These are phyloP conservation scores for Hirtodrosophila trivittata DNA, from an alignment of 2,888 invertebrate genomes.

Conservation along the genomic window DNA sequence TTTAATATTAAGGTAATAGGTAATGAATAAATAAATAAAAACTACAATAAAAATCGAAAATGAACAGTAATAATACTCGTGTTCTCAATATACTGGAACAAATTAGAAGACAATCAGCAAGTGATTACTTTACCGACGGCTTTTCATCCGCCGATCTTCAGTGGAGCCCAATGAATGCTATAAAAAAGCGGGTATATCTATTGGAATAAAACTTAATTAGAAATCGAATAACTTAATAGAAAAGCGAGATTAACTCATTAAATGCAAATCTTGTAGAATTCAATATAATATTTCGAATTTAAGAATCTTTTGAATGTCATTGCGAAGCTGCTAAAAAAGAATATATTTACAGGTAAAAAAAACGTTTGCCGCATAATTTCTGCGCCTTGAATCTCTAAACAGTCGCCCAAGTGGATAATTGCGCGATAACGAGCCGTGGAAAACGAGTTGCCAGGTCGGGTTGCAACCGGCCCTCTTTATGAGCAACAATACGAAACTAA, in stretches of 20 bases:
- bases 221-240: conserved; percentile 11
- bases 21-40: no score
- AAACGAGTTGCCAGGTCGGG: conserved; percentile 58
- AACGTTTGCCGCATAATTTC: conserved; percentile 35
- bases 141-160: conserved; percentile 17
- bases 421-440: conserved; percentile 70
- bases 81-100: no score
- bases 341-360: conserved; percentile 1
- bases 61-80: no score
- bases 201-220: no score
- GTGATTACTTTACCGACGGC: conserved; percentile 48
- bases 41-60: no score
- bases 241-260: conserved; percentile 48
- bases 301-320: conserved; percentile 34
- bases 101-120: no score
- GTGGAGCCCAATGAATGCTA: no score
- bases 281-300: conserved; percentile 14
- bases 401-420: conserved; percentile 57
- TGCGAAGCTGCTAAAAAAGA: conserved; percentile 19
- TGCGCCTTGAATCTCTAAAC: conserved; percentile 35
- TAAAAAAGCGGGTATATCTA: no score
- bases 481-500: conserved; percentile 68
- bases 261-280: conserved; percentile 46
- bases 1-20: no score
- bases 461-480: conserved; percentile 16